A percentile compares a stretch with the other conserved stretches of the same genome.
These are phyloP conservation scores for Erannis defoliaria DNA, from an alignment of 2,888 invertebrate genomes.

Conservation along the genomic window DNA sequence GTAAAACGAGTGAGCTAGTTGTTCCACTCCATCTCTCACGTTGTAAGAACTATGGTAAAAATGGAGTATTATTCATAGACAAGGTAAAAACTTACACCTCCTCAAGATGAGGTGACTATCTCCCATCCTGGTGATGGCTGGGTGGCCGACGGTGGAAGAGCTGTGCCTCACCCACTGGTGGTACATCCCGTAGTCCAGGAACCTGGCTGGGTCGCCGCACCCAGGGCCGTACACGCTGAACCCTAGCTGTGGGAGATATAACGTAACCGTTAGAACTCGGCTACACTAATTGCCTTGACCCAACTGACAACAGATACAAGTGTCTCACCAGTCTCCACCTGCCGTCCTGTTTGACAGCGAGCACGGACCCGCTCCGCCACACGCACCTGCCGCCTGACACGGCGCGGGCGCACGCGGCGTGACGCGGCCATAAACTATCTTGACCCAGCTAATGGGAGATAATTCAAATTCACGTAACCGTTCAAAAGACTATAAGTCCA, in stretches of 20 bases:
- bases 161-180: constrained; percentile 56
- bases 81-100: constrained; percentile 49
- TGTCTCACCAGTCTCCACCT: constrained; percentile 60
- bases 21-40: too few species aligned
- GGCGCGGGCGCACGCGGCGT: constrained; percentile 60
- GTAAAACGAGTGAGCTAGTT: too few species aligned
- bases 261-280: neutral
- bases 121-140: constrained; percentile 58
- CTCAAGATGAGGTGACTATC: constrained; percentile 58
- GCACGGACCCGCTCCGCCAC: constrained; percentile 61
- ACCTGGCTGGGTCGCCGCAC: constrained; percentile 62
- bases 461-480: neutral
- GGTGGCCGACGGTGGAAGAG: constrained; percentile 55
- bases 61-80: too few species aligned
- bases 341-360: constrained; percentile 51
- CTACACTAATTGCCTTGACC: too few species aligned
- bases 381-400: constrained; percentile 51
- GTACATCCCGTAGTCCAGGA: constrained; percentile 64
- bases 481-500: too few species aligned
- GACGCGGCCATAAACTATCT: constrained; percentile 57
- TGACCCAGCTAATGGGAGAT: constrained; percentile 56
- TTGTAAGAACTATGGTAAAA: too few species aligned
- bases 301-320: neutral
- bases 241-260: constrained; percentile 55
- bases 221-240: constrained; percentile 68